Evolutionary conservation across 1,140 invertebrate genomes (phyloP).

Genomic region (Plectus sambesii): DNA sequence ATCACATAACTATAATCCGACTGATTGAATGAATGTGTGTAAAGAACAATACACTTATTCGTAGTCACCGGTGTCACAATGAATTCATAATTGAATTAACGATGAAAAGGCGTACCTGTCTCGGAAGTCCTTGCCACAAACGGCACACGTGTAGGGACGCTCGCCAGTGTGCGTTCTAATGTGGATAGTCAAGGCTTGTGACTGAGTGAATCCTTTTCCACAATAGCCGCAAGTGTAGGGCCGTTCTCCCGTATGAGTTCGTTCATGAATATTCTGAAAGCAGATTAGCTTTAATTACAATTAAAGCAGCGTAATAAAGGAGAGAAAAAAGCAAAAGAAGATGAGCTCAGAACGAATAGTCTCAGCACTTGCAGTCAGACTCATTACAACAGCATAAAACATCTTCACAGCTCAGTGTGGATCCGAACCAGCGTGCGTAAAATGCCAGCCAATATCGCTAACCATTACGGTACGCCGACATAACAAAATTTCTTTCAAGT

Average conservation of each 20-base stretch:
- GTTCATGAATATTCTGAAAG: slow-evolving; percentile 58
- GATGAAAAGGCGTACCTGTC: slow-evolving; percentile 15
- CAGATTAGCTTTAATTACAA: neutral
- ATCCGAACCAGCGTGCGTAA: neutral
- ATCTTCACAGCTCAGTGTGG: neutral
- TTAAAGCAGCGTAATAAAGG: neutral
- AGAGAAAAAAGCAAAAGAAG: neutral
- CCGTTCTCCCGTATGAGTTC: slow-evolving; percentile 79
- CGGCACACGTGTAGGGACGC: slow-evolving; percentile 10
- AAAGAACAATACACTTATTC: no score
- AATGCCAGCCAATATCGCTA: neutral
- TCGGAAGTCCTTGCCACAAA: slow-evolving; percentile 12
- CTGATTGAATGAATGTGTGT: no score
- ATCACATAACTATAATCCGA: no score
- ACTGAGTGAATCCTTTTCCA: slow-evolving; percentile 84
- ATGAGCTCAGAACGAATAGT: neutral
- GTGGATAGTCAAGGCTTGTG: slow-evolving; percentile 18
- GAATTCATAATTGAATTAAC: no score
- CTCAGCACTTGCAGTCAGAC: no score
- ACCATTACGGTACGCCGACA: neutral
- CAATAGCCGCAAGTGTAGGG: slow-evolving; percentile 92
- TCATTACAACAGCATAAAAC: no score
- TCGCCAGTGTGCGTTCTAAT: slow-evolving; percentile 18
- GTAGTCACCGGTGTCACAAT: no score
- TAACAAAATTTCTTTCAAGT: neutral